Percentiles rank a stretch among this genome's conserved stretches.
phyloP scores from a whole-genome alignment of 2,888 invertebrate species.

The Hybos culiciformis region DNA sequence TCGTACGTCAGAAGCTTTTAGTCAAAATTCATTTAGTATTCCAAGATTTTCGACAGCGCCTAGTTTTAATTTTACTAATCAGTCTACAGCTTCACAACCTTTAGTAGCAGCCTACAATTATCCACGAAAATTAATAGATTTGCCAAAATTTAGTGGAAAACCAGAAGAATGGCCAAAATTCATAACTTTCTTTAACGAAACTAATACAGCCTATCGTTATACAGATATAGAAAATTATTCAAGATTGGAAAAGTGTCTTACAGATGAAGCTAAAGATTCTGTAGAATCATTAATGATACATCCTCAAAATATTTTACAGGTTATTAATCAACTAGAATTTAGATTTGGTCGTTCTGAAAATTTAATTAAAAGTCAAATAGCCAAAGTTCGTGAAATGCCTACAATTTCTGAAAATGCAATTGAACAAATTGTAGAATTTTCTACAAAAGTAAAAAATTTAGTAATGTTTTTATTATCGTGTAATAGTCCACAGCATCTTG shows the following conservation, averaged over 20 bases:
- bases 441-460: constrained; percentile 12
- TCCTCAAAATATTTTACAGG: constrained; percentile 11
- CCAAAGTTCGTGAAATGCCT: constrained; percentile 12
- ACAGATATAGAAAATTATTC: constrained; percentile 15
- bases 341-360: constrained; percentile 15
- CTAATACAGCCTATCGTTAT: no score
- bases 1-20: no score
- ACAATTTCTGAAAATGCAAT: constrained; percentile 11
- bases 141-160: no score
- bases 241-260: constrained; percentile 12
- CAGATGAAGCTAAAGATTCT: constrained; percentile 11
- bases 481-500: constrained; percentile 12
- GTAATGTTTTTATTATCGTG: constrained; percentile 9
- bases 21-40: no score
- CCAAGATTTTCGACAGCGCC: no score
- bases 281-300: constrained; percentile 14
- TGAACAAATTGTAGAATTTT: constrained; percentile 11
- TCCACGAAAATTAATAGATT: no score
- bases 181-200: no score
- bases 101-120: no score
- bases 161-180: no score
- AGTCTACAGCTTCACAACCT: no score
- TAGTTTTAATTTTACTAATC: no score
- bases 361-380: constrained; percentile 13
- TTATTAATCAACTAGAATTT: constrained; percentile 14